Base-by-base conservation (phyloP, 2,113 vertebrate genomes). In the Ageneiosus marmoratus region DNA sequence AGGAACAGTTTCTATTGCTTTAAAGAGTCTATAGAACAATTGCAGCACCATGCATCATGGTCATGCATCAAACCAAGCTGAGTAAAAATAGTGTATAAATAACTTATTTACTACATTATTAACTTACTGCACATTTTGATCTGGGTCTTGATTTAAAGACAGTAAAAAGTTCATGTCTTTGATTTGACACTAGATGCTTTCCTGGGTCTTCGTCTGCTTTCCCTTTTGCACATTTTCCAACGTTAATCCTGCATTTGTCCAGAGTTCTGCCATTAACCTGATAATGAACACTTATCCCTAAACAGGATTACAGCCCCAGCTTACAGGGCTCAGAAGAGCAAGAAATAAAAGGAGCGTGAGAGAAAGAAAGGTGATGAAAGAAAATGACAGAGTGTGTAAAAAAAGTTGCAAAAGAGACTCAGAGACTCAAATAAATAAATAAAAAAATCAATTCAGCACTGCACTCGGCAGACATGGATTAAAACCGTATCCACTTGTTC, bases 271-370 rank as follows among this genome's bases (percentile, higher is more conserved):
- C 4, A 34, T 34, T 70, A 79, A 60, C 85, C 86, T 67, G 83
- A 77, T 86, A 87, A 90, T n/a, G n/a, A n/a, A n/a, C n/a, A n/a
- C n/a, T n/a, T n/a, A n/a, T 91, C 89, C 85, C 81, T 86, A 88
- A 89, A 91, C 74, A 58, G 90, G 89, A 91, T 92, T 91, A 92
- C 53, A 3, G 29, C 81, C 50, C 81, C 6, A 11, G 46, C 81
- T 70, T 5, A 72, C 79, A 74, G n/a, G 27, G 27, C 46, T 69
- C 15, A 20, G 72, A 32, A 9, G 22, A 15, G 11, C 37, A 41
- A 41, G 37, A 41, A 22, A 9, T 20, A 27, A 50, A 44, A 29
- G 0, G 29, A 16, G n/a, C 1, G 29, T 15, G 34, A 46, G 18
- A 41, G 37, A 41, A 41, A n/a, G n/a, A 55, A 24, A 78, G 24